Evolutionary conservation across 1,140 invertebrate genomes (phyloP).

Genomic region (Thaumetopoea pityocampa): DNA sequence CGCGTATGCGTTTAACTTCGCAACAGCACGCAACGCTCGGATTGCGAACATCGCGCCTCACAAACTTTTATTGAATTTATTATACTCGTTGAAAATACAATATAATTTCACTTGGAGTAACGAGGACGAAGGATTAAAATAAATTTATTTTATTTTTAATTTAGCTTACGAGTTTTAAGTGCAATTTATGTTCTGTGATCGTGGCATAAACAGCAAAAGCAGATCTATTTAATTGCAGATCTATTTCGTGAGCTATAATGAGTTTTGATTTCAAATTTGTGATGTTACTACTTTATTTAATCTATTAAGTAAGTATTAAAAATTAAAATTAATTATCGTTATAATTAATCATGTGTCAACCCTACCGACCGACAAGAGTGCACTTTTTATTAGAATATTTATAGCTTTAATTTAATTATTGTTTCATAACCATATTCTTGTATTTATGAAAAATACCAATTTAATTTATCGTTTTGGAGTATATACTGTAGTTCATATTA

Average conservation of each 20-base stretch:
- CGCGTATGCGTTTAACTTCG: slow-evolving; percentile 41
- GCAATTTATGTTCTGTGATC: slow-evolving; percentile 25
- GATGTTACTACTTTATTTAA: too few relatives aligned
- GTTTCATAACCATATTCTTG: too few relatives aligned
- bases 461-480: too few relatives aligned
- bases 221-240: slow-evolving; percentile 8
- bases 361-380: too few relatives aligned
- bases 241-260: slow-evolving; percentile 4
- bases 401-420: too few relatives aligned
- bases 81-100: slow-evolving; percentile 36
- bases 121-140: slow-evolving; percentile 25
- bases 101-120: slow-evolving; percentile 31
- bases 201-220: slow-evolving; percentile 14
- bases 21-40: slow-evolving; percentile 27
- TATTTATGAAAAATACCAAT: too few relatives aligned
- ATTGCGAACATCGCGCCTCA: slow-evolving; percentile 16
- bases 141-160: slow-evolving; percentile 33
- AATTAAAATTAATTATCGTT: too few relatives aligned
- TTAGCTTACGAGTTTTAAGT: slow-evolving; percentile 34
- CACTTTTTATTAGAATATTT: too few relatives aligned
- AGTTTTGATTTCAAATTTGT: slow-evolving; percentile 1
- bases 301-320: too few relatives aligned
- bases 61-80: slow-evolving; percentile 33
- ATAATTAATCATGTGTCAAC: too few relatives aligned
- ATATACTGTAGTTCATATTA: too few relatives aligned